These are phyloP conservation scores for Tetraodon nigroviridis DNA, from an alignment of 2,113 vertebrate genomes.

Conservation along the genomic window DNA sequence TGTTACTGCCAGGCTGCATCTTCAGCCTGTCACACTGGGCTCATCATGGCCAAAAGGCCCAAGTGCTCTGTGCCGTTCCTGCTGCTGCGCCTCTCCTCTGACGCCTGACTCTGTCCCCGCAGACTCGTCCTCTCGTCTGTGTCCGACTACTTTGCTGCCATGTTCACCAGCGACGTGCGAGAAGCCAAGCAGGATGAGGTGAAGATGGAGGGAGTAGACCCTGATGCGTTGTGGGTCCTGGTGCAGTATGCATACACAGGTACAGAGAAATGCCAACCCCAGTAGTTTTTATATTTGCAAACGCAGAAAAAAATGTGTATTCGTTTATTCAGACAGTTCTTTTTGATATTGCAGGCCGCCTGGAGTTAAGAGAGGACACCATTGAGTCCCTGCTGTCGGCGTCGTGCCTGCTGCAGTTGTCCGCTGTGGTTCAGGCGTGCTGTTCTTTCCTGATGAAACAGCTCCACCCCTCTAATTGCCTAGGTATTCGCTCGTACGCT, in stretches of 20 bases:
- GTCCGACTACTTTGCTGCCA: slow-evolving; percentile 98
- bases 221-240: slow-evolving; percentile 93
- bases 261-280: slow-evolving; percentile 10
- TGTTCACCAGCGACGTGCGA: slow-evolving; percentile 97
- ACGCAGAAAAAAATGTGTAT: background rate
- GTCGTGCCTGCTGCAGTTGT: slow-evolving; percentile 93
- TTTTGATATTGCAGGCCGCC: slow-evolving; percentile 75
- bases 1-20: slow-evolving; percentile 2
- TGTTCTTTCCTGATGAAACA: slow-evolving; percentile 96
- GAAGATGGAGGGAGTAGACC: slow-evolving; percentile 97
- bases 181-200: slow-evolving; percentile 97
- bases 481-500: slow-evolving; percentile 95
- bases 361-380: slow-evolving; percentile 95
- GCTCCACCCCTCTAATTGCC: slow-evolving; percentile 97
- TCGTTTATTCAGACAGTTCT: background rate
- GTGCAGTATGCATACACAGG: slow-evolving; percentile 92
- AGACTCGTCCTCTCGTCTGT: slow-evolving; percentile 96
- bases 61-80: slow-evolving; percentile 9
- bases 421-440: slow-evolving; percentile 93
- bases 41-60: slow-evolving; percentile 29
- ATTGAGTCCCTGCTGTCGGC: slow-evolving; percentile 94
- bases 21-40: slow-evolving; percentile 7
- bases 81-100: slow-evolving; percentile 18
- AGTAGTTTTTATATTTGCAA: background rate
- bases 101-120: slow-evolving; percentile 33